phyloP scores from a whole-genome alignment of 2,113 vertebrate species.

The Anser brachyrhynchus region DNA sequence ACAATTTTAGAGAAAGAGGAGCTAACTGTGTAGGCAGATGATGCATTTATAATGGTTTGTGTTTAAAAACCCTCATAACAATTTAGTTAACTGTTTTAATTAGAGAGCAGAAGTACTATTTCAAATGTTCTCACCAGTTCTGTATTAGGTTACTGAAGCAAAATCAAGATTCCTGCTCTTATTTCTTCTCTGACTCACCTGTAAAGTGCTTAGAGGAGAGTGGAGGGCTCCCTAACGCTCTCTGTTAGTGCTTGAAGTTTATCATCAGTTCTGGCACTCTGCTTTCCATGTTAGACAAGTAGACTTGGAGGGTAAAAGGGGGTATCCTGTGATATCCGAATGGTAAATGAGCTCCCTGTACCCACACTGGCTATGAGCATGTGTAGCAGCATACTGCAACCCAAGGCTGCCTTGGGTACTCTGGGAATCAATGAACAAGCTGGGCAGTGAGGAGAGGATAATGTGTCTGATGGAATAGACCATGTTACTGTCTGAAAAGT shows the following conservation, averaged over 20 bases:
- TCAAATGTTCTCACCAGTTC: background rate
- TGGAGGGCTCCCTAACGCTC: rapidly evolving
- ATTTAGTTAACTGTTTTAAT: background rate
- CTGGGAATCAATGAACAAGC: background rate
- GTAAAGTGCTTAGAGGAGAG: background rate
- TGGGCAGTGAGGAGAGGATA: background rate
- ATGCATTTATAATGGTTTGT: background rate
- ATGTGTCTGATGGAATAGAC: background rate
- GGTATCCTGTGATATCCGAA: rapidly evolving
- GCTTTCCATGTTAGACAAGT: background rate
- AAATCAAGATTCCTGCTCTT: background rate
- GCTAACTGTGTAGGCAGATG: background rate
- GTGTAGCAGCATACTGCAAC: background rate
- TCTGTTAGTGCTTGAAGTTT: background rate
- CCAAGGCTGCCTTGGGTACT: background rate
- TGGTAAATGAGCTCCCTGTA: background rate
- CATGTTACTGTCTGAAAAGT: background rate
- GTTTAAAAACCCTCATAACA: background rate
- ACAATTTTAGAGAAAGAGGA: background rate
- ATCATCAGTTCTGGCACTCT: background rate
- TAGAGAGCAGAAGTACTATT: background rate
- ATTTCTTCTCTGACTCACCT: background rate
- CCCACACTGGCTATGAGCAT: background rate
- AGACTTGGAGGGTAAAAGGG: background rate
- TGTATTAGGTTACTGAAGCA: background rate